A percentile compares a stretch with the other conserved stretches of the same genome.
Evolutionary conservation across 2,888 invertebrate genomes (phyloP).

Genomic region (Nymphalis c-album): DNA sequence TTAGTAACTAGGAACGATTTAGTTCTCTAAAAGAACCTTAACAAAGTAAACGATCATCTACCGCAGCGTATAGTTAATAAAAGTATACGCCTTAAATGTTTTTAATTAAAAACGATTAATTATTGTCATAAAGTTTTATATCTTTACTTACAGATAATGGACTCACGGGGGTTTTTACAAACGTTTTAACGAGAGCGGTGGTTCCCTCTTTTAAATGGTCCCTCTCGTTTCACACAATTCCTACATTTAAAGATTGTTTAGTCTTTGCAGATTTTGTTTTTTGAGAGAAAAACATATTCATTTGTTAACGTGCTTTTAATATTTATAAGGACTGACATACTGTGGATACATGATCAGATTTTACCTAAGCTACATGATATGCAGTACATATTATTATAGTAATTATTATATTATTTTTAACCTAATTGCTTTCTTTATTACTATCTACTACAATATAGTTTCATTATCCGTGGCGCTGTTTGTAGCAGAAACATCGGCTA

Average conservation of each 20-base stretch:
- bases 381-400: too few species aligned
- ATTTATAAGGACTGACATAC: too few species aligned
- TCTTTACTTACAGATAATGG: constrained; percentile 19
- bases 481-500: too few species aligned
- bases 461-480: too few species aligned
- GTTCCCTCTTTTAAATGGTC: constrained; percentile 15
- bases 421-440: too few species aligned
- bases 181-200: constrained; percentile 16
- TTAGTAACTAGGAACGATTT: neutral
- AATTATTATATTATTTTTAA: too few species aligned
- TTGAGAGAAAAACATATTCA: neutral
- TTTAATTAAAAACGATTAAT: constrained; percentile 9
- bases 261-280: constrained; percentile 13
- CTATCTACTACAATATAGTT: too few species aligned
- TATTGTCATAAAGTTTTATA: constrained; percentile 24
- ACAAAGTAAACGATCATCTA: neutral
- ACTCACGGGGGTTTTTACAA: constrained; percentile 13
- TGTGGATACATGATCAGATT: too few species aligned
- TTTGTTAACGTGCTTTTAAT: neutral
- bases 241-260: constrained; percentile 22
- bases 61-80: neutral
- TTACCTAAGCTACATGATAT: too few species aligned
- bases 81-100: neutral
- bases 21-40: neutral
- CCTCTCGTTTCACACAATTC: constrained; percentile 16